A percentile compares a stretch with the other conserved stretches of the same genome.
Conservation (phyloP, 2,888 invertebrate species). For the Dynastes tityus region DNA sequence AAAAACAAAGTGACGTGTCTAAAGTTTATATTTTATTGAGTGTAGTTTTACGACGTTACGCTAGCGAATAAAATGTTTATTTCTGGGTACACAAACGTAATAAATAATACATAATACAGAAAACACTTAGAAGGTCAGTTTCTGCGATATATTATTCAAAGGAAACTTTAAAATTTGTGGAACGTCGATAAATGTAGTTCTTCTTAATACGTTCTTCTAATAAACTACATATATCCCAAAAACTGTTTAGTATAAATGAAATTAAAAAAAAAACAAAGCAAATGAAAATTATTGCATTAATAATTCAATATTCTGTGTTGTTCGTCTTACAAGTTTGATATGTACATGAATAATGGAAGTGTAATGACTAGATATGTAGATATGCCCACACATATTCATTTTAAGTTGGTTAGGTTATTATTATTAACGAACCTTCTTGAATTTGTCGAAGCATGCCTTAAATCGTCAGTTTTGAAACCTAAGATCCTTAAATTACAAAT, state of each 20-base stretch:
- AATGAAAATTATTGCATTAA: not conserved
- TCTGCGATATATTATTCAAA: not conserved
- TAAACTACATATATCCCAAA: not conserved
- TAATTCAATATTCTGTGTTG: not conserved
- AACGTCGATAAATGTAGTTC: not conserved
- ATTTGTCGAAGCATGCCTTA: too few relatives aligned
- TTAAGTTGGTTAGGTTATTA: too few relatives aligned
- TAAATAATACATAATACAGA: not conserved
- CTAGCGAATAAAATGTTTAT: slow-evolving; percentile 30
- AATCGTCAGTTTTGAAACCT: too few relatives aligned
- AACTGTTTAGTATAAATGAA: not conserved
- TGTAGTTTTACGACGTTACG: slow-evolving; percentile 19
- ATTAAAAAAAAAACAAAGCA: not conserved
- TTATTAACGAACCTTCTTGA: too few relatives aligned
- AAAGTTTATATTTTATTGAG: slow-evolving; percentile 25
- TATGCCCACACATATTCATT: not conserved
- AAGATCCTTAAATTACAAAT: too few relatives aligned
- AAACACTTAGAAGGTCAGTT: not conserved
- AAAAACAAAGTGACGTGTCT: slow-evolving; percentile 26
- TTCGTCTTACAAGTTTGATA: not conserved
- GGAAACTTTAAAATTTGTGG: not conserved
- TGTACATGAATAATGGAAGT: not conserved
- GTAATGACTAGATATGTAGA: not conserved
- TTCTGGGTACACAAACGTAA: slow-evolving; percentile 17
- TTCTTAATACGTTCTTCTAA: not conserved